A percentile compares a stretch with the other conserved stretches of the same genome.
Evolutionary conservation across 2,888 invertebrate species (phyloP).

Genomic region (Scaptomyza tumidula): DNA sequence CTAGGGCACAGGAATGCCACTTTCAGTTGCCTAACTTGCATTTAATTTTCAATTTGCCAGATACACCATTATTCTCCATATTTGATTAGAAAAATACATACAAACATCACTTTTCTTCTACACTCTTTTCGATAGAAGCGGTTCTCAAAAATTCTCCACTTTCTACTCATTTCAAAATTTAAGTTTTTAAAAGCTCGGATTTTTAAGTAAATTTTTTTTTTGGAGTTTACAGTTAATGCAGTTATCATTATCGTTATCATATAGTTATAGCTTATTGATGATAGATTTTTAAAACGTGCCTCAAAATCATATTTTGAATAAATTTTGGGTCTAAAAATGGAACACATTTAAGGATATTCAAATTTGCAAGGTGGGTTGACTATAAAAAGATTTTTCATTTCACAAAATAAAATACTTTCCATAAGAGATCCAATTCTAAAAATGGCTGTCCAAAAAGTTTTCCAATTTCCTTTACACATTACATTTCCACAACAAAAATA

Average conservation of each 20-base stretch:
- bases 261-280: conserved; percentile 10
- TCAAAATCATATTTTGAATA: conserved; percentile 14
- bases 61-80: conserved; percentile 26
- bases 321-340: conserved; percentile 41
- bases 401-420: conserved; percentile 23
- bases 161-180: conserved; percentile 31
- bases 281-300: conserved; percentile 6
- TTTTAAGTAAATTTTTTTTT: conserved; percentile 8
- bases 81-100: conserved; percentile 68
- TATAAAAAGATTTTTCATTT: conserved; percentile 14
- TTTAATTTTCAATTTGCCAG: conserved; percentile 11
- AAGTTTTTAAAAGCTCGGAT: conserved; percentile 44
- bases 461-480: conserved; percentile 4
- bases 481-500: conserved; percentile 31
- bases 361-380: conserved; percentile 65
- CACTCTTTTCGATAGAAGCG: conserved; percentile 13
- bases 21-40: conserved; percentile 19
- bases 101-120: conserved; percentile 36
- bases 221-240: not conserved
- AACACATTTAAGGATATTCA: conserved; percentile 70
- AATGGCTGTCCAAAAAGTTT: conserved; percentile 1
- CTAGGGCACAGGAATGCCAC: conserved; percentile 69
- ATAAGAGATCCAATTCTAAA: conserved; percentile 12
- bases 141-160: conserved; percentile 4
- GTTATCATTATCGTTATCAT: not conserved